phyloP scores from a whole-genome alignment of 2,797 vertebrate species.

The Halcyon badia region DNA sequence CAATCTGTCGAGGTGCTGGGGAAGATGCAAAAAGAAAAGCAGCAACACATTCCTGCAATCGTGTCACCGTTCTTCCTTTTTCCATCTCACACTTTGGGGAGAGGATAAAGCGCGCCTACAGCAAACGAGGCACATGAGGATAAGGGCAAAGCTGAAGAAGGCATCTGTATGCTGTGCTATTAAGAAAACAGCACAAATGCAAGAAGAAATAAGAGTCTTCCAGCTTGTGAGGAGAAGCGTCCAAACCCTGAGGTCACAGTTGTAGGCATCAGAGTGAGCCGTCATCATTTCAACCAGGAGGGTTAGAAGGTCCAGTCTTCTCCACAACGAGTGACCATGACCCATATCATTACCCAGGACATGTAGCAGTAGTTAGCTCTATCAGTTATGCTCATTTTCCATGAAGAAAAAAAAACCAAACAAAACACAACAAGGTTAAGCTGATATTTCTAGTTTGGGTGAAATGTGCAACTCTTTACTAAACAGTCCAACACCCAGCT shows the following conservation, averaged over 20 bases:
- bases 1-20: not conserved
- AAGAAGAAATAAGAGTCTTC: not conserved
- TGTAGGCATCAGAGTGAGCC: not conserved
- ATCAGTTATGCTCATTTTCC: not conserved
- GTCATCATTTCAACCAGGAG: fast-evolving
- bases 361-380: not conserved
- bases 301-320: not conserved
- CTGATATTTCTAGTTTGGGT: not conserved
- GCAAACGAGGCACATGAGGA: constrained; percentile 21
- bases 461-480: not conserved
- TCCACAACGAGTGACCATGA: not conserved
- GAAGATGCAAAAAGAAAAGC: constrained; percentile 38
- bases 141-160: not conserved
- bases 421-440: not conserved
- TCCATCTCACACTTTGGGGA: constrained; percentile 25
- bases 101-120: constrained; percentile 21
- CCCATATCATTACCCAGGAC: not conserved
- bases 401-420: not conserved
- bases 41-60: constrained; percentile 23
- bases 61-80: constrained; percentile 37
- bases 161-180: not conserved
- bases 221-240: not conserved
- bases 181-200: not conserved
- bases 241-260: not conserved
- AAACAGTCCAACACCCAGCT: not conserved